Evolutionary conservation across 2,113 vertebrate genomes (phyloP).

Genomic region (Steatornis caripensis): DNA sequence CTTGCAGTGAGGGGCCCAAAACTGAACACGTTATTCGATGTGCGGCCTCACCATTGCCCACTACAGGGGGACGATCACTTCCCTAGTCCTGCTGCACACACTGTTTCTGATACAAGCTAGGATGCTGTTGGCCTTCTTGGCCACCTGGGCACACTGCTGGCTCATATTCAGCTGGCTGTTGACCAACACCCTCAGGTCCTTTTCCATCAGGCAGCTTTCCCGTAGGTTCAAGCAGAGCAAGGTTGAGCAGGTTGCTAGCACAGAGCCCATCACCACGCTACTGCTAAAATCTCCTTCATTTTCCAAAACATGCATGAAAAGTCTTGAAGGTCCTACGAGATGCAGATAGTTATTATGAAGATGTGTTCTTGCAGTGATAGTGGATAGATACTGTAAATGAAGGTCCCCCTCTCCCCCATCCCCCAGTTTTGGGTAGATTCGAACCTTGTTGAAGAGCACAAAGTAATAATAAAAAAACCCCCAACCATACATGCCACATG

Average conservation of each 20-base stretch:
- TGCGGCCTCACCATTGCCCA: not conserved
- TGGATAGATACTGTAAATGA: not conserved
- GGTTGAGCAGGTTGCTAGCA: not conserved
- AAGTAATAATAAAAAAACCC: not conserved
- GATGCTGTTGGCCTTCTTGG: not conserved
- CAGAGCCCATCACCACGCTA: not conserved
- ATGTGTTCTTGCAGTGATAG: not conserved
- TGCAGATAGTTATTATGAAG: not conserved
- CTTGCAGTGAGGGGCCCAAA: not conserved
- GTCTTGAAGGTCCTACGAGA: not conserved
- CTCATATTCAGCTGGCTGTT: not conserved
- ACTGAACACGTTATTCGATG: not conserved
- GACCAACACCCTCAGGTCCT: not conserved
- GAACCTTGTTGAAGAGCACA: not conserved
- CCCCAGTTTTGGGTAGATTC: not conserved
- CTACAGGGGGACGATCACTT: not conserved
- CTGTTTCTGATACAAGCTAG: not conserved
- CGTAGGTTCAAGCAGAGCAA: not conserved
- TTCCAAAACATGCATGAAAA: not conserved
- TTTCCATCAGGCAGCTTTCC: not conserved
- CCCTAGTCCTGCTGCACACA: not conserved
- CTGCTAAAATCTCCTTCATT: not conserved
- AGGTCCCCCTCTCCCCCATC: not conserved
- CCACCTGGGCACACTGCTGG: not conserved
- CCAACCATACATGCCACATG: fast-evolving